Conservation (phyloP, 53 echinoderm and acorn worm species). For the Hippasteria phrygiana region DNA sequence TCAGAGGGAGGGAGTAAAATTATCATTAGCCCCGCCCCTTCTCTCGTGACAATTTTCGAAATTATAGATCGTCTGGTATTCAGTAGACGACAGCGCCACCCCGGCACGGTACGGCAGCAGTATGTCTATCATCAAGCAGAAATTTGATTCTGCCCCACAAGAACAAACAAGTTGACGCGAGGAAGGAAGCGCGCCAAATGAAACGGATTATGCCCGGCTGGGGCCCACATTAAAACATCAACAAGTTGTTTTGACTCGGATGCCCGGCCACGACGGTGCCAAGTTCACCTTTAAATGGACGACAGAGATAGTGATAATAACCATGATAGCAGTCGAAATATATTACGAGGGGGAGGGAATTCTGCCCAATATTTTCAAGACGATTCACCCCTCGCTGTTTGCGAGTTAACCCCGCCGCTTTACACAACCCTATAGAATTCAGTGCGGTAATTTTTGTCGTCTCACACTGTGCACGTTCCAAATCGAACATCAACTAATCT, state of each 20-base stretch:
- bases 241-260: slow-evolving; percentile 5
- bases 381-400: too few relatives aligned
- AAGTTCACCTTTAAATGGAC: neutral
- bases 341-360: too few relatives aligned
- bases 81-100: neutral
- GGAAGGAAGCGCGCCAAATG: slow-evolving; percentile 45
- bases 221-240: neutral
- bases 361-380: too few relatives aligned
- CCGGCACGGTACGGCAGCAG: neutral
- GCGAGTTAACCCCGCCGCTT: too few relatives aligned
- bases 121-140: slow-evolving; percentile 13
- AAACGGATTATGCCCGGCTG: slow-evolving; percentile 15
- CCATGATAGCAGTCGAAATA: neutral
- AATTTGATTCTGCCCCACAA: slow-evolving; percentile 27
- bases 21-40: too few relatives aligned
- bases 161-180: slow-evolving; percentile 33
- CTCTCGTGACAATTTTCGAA: too few relatives aligned
- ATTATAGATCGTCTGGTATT: neutral
- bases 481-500: too few relatives aligned
- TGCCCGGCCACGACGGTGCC: neutral
- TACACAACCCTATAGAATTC: too few relatives aligned
- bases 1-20: too few relatives aligned
- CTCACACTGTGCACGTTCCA: too few relatives aligned
- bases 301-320: neutral
- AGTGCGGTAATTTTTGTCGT: too few relatives aligned